Evolutionary conservation across 2,797 vertebrate genomes (phyloP).

Genomic region (Neostethus bicornis): DNA sequence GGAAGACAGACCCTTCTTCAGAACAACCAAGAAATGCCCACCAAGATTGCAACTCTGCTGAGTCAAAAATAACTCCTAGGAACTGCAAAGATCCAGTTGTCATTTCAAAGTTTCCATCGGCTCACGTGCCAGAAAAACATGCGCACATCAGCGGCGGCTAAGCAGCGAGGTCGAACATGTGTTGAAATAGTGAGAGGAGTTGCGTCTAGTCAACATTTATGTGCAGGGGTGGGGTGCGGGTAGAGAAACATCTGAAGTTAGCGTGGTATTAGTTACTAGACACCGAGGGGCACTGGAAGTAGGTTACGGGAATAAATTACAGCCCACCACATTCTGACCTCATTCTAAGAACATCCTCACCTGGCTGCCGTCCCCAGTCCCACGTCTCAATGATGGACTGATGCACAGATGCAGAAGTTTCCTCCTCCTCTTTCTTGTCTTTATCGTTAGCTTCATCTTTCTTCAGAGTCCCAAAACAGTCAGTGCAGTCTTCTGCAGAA

Average conservation of each 20-base stretch:
- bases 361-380: constrained; percentile 98
- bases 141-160: constrained; percentile 30
- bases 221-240: too few species aligned
- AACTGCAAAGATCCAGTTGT: constrained; percentile 53
- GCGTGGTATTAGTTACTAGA: constrained; percentile 44
- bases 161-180: constrained; percentile 28
- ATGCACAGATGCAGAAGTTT: constrained; percentile 81
- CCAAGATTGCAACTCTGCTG: constrained; percentile 43
- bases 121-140: constrained; percentile 59
- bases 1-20: constrained; percentile 35
- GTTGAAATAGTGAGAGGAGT: constrained; percentile 43
- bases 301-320: neutral
- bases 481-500: constrained; percentile 87
- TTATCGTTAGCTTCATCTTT: constrained; percentile 96
- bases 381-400: constrained; percentile 96
- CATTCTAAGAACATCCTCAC: constrained; percentile 70
- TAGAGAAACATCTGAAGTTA: constrained; percentile 52
- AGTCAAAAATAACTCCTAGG: constrained; percentile 74
- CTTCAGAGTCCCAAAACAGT: constrained; percentile 87
- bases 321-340: neutral
- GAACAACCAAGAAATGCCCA: constrained; percentile 39
- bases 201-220: constrained; percentile 56
- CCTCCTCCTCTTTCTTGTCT: constrained; percentile 97
- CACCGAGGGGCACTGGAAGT: constrained; percentile 15
- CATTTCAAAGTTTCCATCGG: constrained; percentile 59